Conservation (phyloP, 2,888 invertebrate genomes). For the Saturnia pavonia region DNA sequence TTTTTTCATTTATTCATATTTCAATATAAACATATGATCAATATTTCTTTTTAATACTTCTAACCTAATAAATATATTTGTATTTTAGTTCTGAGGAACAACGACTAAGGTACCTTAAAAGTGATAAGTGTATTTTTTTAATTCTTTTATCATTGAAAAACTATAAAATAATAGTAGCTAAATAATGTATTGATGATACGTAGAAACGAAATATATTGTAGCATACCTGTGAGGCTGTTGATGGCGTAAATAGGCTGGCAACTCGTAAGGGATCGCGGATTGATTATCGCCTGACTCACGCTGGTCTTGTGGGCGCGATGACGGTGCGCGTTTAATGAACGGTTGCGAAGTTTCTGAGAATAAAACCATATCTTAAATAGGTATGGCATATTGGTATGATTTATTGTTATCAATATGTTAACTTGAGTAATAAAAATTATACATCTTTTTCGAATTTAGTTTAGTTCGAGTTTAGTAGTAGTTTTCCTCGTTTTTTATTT, state of each 20-base stretch:
- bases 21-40: too few relatives aligned
- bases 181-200: background rate
- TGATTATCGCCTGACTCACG: slow-evolving; percentile 42
- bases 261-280: slow-evolving; percentile 42
- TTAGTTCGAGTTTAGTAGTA: too few relatives aligned
- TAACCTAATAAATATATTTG: too few relatives aligned
- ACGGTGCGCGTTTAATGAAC: slow-evolving; percentile 37
- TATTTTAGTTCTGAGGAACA: too few relatives aligned
- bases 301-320: slow-evolving; percentile 28
- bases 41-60: too few relatives aligned
- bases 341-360: slow-evolving; percentile 40
- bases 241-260: slow-evolving; percentile 41
- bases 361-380: slow-evolving; percentile 15
- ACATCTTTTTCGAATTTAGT: too few relatives aligned
- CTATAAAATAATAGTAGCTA: background rate
- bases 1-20: too few relatives aligned
- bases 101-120: too few relatives aligned
- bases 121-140: too few relatives aligned
- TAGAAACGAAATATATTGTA: background rate
- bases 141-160: background rate
- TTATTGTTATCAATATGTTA: too few relatives aligned
- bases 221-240: slow-evolving; percentile 28
- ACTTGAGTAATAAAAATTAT: too few relatives aligned
- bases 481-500: too few relatives aligned
- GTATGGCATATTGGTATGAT: background rate